These are phyloP conservation scores for Lycia hirtaria DNA, from an alignment of 2,888 invertebrate genomes.

Conservation along the genomic window DNA sequence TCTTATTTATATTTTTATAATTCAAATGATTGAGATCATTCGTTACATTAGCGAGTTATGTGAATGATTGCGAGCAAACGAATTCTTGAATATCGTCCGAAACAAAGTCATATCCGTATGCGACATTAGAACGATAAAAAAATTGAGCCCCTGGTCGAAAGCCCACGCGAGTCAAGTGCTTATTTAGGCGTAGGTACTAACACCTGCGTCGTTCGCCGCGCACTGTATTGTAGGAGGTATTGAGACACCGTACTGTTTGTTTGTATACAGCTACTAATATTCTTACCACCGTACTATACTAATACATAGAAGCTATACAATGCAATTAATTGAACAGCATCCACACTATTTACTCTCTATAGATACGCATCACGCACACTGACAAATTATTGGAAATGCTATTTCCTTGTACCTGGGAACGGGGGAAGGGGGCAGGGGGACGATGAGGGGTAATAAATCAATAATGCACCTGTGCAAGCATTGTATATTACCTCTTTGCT, in stretches of 20 bases:
- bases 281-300: background rate
- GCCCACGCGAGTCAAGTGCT: too few relatives aligned
- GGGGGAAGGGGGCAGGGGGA: background rate
- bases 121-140: too few relatives aligned
- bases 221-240: too few relatives aligned
- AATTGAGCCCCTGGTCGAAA: too few relatives aligned
- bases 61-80: too few relatives aligned
- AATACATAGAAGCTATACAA: background rate
- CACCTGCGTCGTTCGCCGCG: too few relatives aligned
- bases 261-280: background rate
- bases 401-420: background rate
- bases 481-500: background rate
- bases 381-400: conserved; percentile 4
- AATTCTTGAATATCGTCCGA: too few relatives aligned
- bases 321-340: conserved; percentile 14
- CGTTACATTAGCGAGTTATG: too few relatives aligned
- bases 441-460: background rate
- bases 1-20: too few relatives aligned
- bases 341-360: background rate
- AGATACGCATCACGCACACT: conserved; percentile 9
- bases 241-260: background rate
- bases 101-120: too few relatives aligned
- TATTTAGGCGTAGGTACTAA: too few relatives aligned
- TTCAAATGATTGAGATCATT: too few relatives aligned
- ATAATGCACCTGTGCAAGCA: background rate